These are phyloP conservation scores for Clunio marinus DNA, from an alignment of 2,888 invertebrate species.

Conservation along the genomic window DNA sequence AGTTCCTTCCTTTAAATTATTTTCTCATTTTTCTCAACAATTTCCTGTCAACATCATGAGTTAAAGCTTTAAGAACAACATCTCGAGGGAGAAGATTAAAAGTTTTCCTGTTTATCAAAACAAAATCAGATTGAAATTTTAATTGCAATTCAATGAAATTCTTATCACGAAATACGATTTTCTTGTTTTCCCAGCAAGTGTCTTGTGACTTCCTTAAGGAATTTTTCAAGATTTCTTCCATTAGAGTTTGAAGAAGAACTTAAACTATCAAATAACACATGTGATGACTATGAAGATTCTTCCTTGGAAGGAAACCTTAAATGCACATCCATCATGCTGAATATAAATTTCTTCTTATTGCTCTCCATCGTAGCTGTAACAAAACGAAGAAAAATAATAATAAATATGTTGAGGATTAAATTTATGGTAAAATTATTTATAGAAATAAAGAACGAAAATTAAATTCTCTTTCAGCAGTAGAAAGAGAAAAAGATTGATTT, in stretches of 20 bases:
- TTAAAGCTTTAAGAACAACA: no score
- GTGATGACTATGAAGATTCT: not conserved
- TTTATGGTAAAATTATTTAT: constrained; percentile 32
- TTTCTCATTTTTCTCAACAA: no score
- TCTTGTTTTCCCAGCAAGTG: not conserved
- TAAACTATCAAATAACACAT: constrained; percentile 17
- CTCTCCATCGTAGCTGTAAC: no score
- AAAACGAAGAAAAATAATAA: not conserved
- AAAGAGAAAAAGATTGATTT: constrained; percentile 32
- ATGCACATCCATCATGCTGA: constrained; percentile 10
- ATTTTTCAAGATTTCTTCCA: not conserved
- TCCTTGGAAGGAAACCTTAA: not conserved
- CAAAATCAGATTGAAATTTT: not conserved
- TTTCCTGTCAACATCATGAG: no score
- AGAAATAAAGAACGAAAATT: constrained; percentile 6
- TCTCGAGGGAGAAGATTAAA: no score
- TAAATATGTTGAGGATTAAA: constrained; percentile 24
- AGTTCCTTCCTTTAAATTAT: no score
- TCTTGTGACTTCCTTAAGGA: not conserved
- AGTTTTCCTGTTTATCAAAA: no score
- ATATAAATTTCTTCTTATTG: not conserved
- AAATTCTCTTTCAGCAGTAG: not conserved
- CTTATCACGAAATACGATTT: not conserved
- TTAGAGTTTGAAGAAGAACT: not conserved
- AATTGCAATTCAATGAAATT: not conserved